Conservation (phyloP, 2,888 invertebrate species). For the Syritta pipiens region DNA sequence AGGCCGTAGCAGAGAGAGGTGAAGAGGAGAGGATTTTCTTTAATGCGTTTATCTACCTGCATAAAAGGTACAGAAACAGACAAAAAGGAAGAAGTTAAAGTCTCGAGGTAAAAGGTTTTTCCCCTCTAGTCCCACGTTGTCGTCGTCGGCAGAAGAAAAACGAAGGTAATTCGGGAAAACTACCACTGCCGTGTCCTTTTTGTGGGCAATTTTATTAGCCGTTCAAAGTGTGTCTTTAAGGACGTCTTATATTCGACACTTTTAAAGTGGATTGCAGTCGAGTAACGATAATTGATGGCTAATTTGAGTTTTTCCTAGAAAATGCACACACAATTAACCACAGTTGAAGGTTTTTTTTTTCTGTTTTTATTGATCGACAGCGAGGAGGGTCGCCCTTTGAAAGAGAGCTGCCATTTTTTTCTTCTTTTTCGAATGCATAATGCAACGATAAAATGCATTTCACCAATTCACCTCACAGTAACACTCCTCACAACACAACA, state of each 20-base stretch:
- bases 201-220: conserved; percentile 66
- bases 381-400: too few relatives aligned
- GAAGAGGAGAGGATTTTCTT: conserved; percentile 49
- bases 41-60: conserved; percentile 69
- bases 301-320: conserved; percentile 31
- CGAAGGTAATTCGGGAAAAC: conserved; percentile 40
- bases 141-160: not conserved
- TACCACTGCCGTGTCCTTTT: conserved; percentile 45
- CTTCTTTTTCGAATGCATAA: conserved; percentile 34
- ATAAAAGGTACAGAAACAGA: conserved; percentile 34
- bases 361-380: too few relatives aligned
- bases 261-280: conserved; percentile 45
- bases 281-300: conserved; percentile 49
- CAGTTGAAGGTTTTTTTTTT: too few relatives aligned
- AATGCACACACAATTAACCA: conserved; percentile 43
- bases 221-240: conserved; percentile 66
- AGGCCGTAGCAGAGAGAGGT: conserved; percentile 25
- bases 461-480: conserved; percentile 51
- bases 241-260: conserved; percentile 58
- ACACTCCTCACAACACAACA: too few relatives aligned
- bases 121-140: not conserved
- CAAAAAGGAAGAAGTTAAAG: conserved; percentile 8
- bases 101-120: conserved; percentile 50
- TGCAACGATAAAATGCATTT: conserved; percentile 37
- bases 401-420: too few relatives aligned